Evolutionary conservation across 2,888 invertebrate genomes (phyloP).

Genomic region (Pristionchus arcanus): DNA sequence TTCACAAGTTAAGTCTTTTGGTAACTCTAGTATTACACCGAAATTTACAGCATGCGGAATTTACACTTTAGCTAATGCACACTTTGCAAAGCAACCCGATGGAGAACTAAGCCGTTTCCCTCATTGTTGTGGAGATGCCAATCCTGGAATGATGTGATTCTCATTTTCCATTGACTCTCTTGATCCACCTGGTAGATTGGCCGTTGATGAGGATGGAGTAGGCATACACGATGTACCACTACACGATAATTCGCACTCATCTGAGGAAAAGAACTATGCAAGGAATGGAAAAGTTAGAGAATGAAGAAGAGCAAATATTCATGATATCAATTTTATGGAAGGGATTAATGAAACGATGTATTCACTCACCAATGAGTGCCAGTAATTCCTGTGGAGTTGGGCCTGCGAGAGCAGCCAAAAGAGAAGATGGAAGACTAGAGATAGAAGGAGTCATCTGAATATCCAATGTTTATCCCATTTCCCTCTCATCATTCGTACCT

Average conservation of each 20-base stretch:
- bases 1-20: not conserved
- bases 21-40: not conserved
- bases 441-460: not conserved
- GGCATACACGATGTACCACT: conserved; percentile 84
- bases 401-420: conserved; percentile 80
- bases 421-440: not conserved
- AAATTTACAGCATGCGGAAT: not conserved
- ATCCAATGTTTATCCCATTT: not conserved
- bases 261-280: not conserved
- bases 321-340: conserved; percentile 82
- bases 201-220: conserved; percentile 88
- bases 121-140: conserved; percentile 1
- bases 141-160: not conserved
- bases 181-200: conserved; percentile 57
- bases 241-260: conserved; percentile 53
- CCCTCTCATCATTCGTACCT: not conserved
- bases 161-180: not conserved
- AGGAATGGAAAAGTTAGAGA: not conserved
- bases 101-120: not conserved
- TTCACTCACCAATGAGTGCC: conserved; percentile 93
- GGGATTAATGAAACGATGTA: conserved; percentile 81
- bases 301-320: conserved; percentile 80
- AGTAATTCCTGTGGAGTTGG: conserved; percentile 93
- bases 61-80: not conserved
- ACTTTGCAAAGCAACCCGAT: not conserved